phyloP scores from a whole-genome alignment of 1,140 invertebrate genomes.

The Geopemphigus sp. region DNA sequence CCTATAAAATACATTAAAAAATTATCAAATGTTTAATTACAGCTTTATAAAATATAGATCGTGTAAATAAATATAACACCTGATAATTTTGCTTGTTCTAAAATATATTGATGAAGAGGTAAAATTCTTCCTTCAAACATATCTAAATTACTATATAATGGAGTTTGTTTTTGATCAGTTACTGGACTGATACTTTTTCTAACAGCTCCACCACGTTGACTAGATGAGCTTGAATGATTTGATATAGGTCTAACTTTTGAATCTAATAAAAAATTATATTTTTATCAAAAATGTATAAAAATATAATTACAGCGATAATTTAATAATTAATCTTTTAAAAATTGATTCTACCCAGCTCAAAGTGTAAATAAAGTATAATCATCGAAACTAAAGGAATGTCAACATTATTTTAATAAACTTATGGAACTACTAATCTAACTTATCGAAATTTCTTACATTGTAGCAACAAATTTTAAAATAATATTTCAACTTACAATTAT shows the following conservation, averaged over 20 bases:
- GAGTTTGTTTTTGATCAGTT: slow-evolving; percentile 52
- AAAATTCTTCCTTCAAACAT: slow-evolving; percentile 62
- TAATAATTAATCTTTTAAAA: no score
- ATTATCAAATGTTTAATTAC: neutral
- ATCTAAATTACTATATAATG: slow-evolving; percentile 71
- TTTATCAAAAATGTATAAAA: no score
- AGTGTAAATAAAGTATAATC: no score
- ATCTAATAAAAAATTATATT: slow-evolving; percentile 3
- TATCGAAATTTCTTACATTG: no score
- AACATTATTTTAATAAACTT: no score
- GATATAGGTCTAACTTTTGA: slow-evolving; percentile 39
- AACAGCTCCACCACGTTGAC: slow-evolving; percentile 31
- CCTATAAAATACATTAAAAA: neutral
- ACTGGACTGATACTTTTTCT: slow-evolving; percentile 41
- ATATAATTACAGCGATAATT: no score
- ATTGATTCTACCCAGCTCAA: no score
- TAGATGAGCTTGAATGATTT: slow-evolving; percentile 47
- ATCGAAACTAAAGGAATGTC: no score
- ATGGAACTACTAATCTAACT: no score
- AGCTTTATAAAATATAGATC: neutral
- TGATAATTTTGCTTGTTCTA: slow-evolving; percentile 77
- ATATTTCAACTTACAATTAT: slow-evolving; percentile 43
- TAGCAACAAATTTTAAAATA: neutral
- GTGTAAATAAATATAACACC: slow-evolving; percentile 56
- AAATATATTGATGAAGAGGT: slow-evolving; percentile 82